Conservation (phyloP, 1,140 invertebrate genomes). For the Samia ricini region DNA sequence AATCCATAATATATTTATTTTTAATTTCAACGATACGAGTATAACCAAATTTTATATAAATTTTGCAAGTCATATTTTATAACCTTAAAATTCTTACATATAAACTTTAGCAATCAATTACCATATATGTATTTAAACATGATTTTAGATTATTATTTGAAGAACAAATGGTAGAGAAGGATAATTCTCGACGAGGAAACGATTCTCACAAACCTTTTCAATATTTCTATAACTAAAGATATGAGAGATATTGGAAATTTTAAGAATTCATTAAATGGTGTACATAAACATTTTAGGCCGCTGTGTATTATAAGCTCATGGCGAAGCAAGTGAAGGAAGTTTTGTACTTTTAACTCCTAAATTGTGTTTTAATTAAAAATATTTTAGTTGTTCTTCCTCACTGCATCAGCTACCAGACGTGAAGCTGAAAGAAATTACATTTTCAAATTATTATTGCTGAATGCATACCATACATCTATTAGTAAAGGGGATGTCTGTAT, state of each 20-base stretch:
- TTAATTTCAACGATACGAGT: no score
- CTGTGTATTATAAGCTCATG: conserved; percentile 31
- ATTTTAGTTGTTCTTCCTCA: conserved; percentile 59
- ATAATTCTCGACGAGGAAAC: background rate
- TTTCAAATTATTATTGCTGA: no score
- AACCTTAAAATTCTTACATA: background rate
- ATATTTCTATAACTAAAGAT: background rate
- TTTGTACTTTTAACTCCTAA: conserved; percentile 53
- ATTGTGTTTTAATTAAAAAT: background rate
- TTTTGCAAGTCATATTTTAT: no score
- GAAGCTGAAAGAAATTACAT: conserved; percentile 48
- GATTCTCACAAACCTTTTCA: background rate
- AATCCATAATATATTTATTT: no score
- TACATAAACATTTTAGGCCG: background rate
- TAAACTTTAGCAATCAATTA: background rate
- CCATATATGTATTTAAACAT: background rate
- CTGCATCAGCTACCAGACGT: conserved; percentile 51
- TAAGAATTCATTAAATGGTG: background rate
- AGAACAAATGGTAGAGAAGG: no score
- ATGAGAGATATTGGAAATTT: background rate
- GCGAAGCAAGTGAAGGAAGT: conserved; percentile 39
- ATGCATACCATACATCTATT: no score
- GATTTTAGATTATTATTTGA: background rate
- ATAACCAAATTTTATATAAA: no score
- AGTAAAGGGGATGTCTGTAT: no score